Conservation (phyloP, 2,888 invertebrate genomes). For the Seira sanloemensis region DNA sequence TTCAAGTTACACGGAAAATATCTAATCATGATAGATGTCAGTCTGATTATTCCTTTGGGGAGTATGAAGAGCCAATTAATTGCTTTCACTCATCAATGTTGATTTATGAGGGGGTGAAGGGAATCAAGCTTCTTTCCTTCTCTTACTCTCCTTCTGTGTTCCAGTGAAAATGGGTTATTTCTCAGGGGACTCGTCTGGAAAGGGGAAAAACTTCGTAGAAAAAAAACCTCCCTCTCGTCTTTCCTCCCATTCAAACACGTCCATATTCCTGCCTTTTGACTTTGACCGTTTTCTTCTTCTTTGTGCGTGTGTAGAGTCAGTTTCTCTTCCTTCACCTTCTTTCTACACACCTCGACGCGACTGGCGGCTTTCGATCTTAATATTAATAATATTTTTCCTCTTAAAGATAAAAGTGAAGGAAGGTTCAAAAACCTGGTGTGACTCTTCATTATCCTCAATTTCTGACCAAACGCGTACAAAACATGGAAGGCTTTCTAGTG, state of each 20-base stretch:
- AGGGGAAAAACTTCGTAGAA: constrained; percentile 4
- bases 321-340: constrained; percentile 35
- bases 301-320: constrained; percentile 43
- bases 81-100: constrained; percentile 74
- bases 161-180: background rate
- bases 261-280: background rate
- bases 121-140: constrained; percentile 28
- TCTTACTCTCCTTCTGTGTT: background rate
- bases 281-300: constrained; percentile 19
- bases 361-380: background rate
- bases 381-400: constrained; percentile 19
- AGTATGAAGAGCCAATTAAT: constrained; percentile 71
- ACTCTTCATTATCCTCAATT: background rate
- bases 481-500: too few relatives aligned
- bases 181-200: constrained; percentile 1
- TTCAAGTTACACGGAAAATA: constrained; percentile 10
- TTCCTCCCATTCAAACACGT: background rate
- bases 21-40: constrained; percentile 74
- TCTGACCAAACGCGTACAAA: too few relatives aligned
- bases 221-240: constrained; percentile 51
- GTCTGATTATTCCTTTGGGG: constrained; percentile 72
- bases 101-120: constrained; percentile 70
- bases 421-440: background rate
- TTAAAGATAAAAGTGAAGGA: constrained; percentile 28
- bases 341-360: background rate